Percentiles rank a stretch among this genome's conserved stretches.
Conservation (phyloP, 2,888 invertebrate species). For the Junonia oenone region DNA sequence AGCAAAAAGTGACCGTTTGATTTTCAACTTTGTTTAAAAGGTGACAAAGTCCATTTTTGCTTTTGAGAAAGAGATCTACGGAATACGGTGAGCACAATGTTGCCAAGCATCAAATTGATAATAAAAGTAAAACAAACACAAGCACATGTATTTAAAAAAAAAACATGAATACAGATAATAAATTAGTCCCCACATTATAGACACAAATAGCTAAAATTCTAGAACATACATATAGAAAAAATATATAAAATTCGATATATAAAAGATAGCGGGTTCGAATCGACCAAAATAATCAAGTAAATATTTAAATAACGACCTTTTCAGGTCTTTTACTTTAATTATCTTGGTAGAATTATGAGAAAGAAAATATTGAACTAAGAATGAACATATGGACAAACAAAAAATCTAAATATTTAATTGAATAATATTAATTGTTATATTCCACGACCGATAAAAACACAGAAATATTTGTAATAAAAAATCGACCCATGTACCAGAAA, state of each 20-base stretch:
- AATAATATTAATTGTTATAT: neutral
- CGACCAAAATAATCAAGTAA: neutral
- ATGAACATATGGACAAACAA: neutral
- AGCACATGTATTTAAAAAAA: slow-evolving; percentile 58
- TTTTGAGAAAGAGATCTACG: slow-evolving; percentile 44
- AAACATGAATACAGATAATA: slow-evolving; percentile 35
- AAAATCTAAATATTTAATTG: neutral
- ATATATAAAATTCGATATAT: slow-evolving; percentile 6
- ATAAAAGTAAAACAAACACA: slow-evolving; percentile 75
- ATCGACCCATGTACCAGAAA: slow-evolving; percentile 13
- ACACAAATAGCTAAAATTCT: slow-evolving; percentile 17
- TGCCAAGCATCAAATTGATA: slow-evolving; percentile 80
- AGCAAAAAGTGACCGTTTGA: slow-evolving; percentile 58
- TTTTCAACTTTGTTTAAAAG: slow-evolving; percentile 29
- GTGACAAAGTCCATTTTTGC: slow-evolving; percentile 55
- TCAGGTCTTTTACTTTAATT: neutral
- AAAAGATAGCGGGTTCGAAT: neutral
- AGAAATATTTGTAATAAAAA: neutral
- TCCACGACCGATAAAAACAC: neutral
- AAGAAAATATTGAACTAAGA: neutral
- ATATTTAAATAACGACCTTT: neutral
- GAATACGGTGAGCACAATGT: slow-evolving; percentile 72
- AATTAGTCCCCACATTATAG: slow-evolving; percentile 29
- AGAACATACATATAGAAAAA: slow-evolving; percentile 6
- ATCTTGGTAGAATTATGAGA: neutral